Evolutionary conservation across 2,888 invertebrate species (phyloP).

Genomic region (Eilema sororculum): DNA sequence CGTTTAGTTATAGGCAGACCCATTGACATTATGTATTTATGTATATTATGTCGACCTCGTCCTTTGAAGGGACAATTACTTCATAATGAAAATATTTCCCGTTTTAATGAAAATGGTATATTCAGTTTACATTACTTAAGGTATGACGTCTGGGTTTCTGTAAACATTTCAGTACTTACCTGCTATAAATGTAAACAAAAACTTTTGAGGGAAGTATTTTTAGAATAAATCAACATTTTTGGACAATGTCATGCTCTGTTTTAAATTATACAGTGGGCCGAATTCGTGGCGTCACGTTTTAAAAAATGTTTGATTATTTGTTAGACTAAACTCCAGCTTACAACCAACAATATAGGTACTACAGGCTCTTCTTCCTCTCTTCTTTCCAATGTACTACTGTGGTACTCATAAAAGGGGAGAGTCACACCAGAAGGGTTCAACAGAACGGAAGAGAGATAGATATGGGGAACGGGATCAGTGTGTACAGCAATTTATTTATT

Average conservation of each 20-base stretch:
- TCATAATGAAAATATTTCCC: conserved; percentile 46
- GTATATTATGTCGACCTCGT: conserved; percentile 29
- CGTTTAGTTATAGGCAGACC: conserved; percentile 12
- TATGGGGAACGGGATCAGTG: too few relatives aligned
- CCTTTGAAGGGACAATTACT: conserved; percentile 28
- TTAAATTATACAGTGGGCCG: too few relatives aligned
- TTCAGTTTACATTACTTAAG: conserved; percentile 18
- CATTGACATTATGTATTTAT: conserved; percentile 32
- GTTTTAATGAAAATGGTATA: conserved; percentile 36
- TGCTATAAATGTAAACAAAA: not conserved
- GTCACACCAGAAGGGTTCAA: too few relatives aligned
- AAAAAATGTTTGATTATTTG: too few relatives aligned
- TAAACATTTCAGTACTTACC: conserved; percentile 1
- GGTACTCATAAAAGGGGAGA: too few relatives aligned
- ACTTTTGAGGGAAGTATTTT: not conserved
- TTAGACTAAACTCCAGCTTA: too few relatives aligned
- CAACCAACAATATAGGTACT: too few relatives aligned
- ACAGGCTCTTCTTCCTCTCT: too few relatives aligned
- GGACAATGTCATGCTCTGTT: not conserved
- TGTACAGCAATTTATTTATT: too few relatives aligned
- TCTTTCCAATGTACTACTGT: too few relatives aligned
- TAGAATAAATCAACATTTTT: not conserved
- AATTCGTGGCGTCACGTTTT: not conserved
- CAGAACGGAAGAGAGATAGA: too few relatives aligned
- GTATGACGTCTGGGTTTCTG: conserved; percentile 3